phyloP scores from a whole-genome alignment of 2,113 vertebrate genomes.

The Archilochus colubris region DNA sequence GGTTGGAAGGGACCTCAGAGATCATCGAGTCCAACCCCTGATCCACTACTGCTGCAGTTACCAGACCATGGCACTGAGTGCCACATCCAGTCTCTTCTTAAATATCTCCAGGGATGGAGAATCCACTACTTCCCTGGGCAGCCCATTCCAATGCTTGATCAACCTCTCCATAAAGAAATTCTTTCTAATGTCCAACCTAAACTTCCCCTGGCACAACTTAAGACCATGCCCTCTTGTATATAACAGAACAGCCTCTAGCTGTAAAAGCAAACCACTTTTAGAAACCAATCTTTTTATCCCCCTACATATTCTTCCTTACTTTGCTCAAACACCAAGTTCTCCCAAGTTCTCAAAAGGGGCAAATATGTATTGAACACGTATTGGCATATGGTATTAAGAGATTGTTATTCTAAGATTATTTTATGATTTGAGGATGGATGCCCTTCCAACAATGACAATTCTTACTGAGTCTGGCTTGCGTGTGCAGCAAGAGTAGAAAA shows the following conservation, averaged over 20 bases:
- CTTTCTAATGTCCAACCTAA: too few relatives aligned
- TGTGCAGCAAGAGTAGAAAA: neutral
- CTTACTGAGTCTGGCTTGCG: neutral
- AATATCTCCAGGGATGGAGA: too few relatives aligned
- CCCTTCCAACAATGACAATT: neutral
- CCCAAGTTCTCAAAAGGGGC: neutral
- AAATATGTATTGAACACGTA: neutral
- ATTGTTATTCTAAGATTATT: neutral
- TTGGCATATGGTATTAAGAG: neutral
- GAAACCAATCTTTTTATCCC: neutral
- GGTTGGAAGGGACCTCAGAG: too few relatives aligned
- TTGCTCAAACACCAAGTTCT: neutral
- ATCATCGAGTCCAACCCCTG: too few relatives aligned
- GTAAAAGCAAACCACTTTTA: neutral
- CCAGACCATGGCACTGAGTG: too few relatives aligned
- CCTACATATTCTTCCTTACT: neutral
- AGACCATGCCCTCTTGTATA: too few relatives aligned
- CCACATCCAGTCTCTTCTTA: too few relatives aligned
- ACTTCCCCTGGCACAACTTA: too few relatives aligned
- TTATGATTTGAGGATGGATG: neutral
- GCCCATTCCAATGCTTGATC: too few relatives aligned
- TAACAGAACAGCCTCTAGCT: neutral
- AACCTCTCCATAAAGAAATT: too few relatives aligned
- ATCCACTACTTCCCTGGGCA: too few relatives aligned
- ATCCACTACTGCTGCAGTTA: too few relatives aligned